phyloP scores from a whole-genome alignment of 2,797 vertebrate species.

The Siniperca scherzeri region DNA sequence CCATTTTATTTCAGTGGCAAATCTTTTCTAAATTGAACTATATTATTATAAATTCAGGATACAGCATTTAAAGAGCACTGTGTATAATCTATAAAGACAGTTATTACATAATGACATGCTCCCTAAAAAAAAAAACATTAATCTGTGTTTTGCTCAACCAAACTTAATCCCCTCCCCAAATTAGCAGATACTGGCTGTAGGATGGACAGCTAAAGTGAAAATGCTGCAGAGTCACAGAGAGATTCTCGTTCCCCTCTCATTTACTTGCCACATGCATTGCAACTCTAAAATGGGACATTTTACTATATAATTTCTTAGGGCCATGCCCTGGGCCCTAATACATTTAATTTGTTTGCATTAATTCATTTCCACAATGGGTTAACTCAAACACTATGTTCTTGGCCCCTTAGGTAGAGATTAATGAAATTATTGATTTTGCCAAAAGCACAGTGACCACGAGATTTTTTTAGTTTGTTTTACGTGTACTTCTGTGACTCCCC shows the following conservation, averaged over 20 bases:
- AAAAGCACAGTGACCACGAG: neutral
- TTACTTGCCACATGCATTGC: neutral
- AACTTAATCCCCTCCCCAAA: neutral
- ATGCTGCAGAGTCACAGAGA: neutral
- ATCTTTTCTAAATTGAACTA: neutral
- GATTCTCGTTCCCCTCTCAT: neutral
- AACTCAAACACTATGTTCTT: neutral
- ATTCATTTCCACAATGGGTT: neutral
- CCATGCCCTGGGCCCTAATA: neutral
- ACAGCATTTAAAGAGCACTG: neutral
- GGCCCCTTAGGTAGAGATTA: neutral
- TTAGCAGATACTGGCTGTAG: neutral
- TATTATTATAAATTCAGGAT: slow-evolving; percentile 1
- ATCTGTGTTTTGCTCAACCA: slow-evolving; percentile 5
- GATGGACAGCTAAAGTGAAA: neutral
- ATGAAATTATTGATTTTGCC: neutral
- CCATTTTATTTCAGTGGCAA: neutral
- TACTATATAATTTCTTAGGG: neutral
- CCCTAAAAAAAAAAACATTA: neutral
- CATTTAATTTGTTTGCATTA: neutral
- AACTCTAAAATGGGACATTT: neutral
- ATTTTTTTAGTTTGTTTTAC: neutral
- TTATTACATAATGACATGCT: slow-evolving; percentile 9
- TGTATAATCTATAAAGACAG: slow-evolving; percentile 8
- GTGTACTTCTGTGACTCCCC: neutral